Percentiles rank a stretch among this genome's conserved stretches.
These are phyloP conservation scores for Ectemnius continuus DNA, from an alignment of 2,888 invertebrate genomes.

Conservation along the genomic window DNA sequence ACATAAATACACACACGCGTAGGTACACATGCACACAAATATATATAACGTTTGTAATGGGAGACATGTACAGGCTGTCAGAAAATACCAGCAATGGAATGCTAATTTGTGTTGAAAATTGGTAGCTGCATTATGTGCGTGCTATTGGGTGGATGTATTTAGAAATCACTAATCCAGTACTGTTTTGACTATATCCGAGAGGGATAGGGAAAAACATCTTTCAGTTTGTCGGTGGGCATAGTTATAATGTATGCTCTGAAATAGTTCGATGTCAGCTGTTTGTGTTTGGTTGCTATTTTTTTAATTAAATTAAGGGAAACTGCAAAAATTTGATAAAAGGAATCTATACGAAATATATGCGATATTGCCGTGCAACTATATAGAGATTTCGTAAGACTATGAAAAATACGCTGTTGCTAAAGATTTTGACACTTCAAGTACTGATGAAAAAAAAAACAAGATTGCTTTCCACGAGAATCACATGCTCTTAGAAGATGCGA, in stretches of 20 bases:
- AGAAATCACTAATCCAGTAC: conserved; percentile 46
- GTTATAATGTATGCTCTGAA: conserved; percentile 25
- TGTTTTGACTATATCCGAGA: conserved; percentile 46
- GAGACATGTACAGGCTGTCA: conserved; percentile 58
- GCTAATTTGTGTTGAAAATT: conserved; percentile 66
- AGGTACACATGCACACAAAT: conserved; percentile 41
- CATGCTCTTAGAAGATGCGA: no score
- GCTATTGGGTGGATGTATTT: conserved; percentile 52
- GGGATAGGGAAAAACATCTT: conserved; percentile 45
- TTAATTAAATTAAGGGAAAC: conserved; percentile 26
- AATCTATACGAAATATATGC: conserved; percentile 21
- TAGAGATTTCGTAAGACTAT: no score
- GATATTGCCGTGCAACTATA: conserved; percentile 10
- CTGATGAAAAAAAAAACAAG: no score
- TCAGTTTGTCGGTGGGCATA: conserved; percentile 34
- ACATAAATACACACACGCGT: conserved; percentile 36
- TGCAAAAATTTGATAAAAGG: conserved; percentile 17
- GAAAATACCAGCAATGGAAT: conserved; percentile 61
- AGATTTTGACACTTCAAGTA: no score
- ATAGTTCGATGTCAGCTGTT: conserved; percentile 29
- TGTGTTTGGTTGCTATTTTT: conserved; percentile 38
- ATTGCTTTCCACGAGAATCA: no score
- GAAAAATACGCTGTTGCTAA: no score
- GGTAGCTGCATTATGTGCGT: conserved; percentile 66
- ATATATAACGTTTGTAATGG: conserved; percentile 33